Base-by-base conservation (phyloP, 37 sponge, comb jelly and placozoan species). In the Axinella damicornis region DNA sequence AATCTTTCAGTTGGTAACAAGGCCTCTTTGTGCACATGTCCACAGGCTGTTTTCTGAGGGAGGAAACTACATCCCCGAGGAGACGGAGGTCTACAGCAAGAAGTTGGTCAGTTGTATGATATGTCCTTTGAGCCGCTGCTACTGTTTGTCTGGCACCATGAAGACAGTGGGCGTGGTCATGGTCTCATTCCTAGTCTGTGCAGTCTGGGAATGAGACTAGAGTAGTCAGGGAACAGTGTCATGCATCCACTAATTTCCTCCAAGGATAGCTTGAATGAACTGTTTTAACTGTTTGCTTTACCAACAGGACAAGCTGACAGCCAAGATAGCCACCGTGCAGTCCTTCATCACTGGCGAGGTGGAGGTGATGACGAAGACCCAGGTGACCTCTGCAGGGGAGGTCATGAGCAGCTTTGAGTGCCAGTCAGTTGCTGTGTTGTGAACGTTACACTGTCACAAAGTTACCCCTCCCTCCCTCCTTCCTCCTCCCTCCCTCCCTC, bases 31-130 rank as follows among this genome's bases (percentile, higher is more conserved):
- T 46, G 9, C 46, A 46, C 9, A 9, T 46, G 46, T 25, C 20
- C 83, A 18, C 46, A 94, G 95, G 71, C 28, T 81, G 58, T 93
- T 96, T 53, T 78, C 88, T 54, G 86, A 93, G 65, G 97, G 94
- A 74, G 94, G 94, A 0, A 96, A 96, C 63, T 96, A 91, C 61
- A 81, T 91, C 52, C 92, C 70, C 0, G 92, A 96, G 28, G 97
- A 96, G 59, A 82, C 84, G n/a, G 92, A 90, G 41, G 11, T 36
- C 21, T 94, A 77, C 52, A 30, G 57, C 21, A 69, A 81, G 65
- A 92, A 74, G 58, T 24, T 92, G 83, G 92, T 87, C 59, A 22
- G 77, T 53, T 35, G 32, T 4, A 28, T 2, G 66, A 9, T 41
- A 66, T 46, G 6, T n/a, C n/a, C n/a, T n/a, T n/a, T n/a, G n/a